Evolutionary conservation across 2,113 vertebrate genomes (phyloP).

Genomic region (Lethenteron camtschaticum): DNA sequence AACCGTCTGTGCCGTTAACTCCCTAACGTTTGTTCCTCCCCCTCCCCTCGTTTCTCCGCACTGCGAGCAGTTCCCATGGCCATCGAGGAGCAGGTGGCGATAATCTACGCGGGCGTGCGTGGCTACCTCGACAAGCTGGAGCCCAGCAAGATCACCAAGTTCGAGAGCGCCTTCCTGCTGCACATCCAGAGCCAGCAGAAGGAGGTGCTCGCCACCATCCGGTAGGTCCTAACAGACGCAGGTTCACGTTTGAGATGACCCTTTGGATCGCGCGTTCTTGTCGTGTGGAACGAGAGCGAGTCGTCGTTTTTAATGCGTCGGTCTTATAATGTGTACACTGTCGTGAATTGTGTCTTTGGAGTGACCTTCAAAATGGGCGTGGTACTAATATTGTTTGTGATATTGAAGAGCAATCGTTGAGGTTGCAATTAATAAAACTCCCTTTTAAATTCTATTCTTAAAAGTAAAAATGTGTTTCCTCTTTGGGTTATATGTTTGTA

Average conservation of each 20-base stretch:
- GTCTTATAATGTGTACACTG: background rate
- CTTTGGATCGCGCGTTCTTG: background rate
- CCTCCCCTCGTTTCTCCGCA: background rate
- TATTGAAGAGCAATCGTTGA: too few relatives aligned
- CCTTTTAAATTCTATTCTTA: too few relatives aligned
- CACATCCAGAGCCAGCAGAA: constrained; percentile 72
- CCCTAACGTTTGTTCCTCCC: background rate
- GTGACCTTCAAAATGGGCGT: too few relatives aligned
- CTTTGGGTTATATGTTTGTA: too few relatives aligned
- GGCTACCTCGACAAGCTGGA: constrained; percentile 91
- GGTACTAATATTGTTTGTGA: too few relatives aligned
- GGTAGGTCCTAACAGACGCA: constrained; percentile 19
- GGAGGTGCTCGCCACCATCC: constrained; percentile 47
- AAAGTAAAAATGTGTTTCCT: too few relatives aligned
- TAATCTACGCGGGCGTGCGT: constrained; percentile 89
- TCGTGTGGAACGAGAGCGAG: background rate
- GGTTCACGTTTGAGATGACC: background rate
- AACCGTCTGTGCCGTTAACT: background rate
- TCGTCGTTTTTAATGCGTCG: background rate
- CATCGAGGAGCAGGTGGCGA: constrained; percentile 87
- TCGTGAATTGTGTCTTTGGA: background rate
- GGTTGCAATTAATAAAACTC: too few relatives aligned
- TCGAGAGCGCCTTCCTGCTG: constrained; percentile 72
- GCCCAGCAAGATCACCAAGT: constrained; percentile 88
- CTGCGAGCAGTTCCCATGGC: constrained; percentile 59